phyloP scores from a whole-genome alignment of 2,113 vertebrate species.

The Ammodytes dubius region DNA sequence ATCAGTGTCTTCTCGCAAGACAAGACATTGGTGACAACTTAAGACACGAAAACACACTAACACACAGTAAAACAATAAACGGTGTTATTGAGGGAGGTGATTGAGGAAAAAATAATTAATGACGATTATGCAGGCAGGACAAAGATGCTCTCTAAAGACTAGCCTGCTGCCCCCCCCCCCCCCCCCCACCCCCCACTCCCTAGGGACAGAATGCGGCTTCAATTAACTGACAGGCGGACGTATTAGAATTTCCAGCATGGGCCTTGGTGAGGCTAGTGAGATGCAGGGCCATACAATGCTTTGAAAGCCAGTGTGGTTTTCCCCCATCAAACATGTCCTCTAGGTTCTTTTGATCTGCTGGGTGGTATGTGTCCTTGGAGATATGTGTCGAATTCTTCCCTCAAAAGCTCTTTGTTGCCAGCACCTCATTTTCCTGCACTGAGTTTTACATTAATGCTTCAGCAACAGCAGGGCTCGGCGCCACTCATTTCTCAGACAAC shows the following conservation, averaged over 20 bases:
- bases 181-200: background rate
- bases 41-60: slow-evolving; percentile 25
- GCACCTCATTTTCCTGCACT: slow-evolving; percentile 74
- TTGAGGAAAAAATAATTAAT: slow-evolving; percentile 77
- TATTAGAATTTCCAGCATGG: slow-evolving; percentile 77
- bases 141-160: slow-evolving; percentile 71
- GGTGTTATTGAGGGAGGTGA: slow-evolving; percentile 56
- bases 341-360: slow-evolving; percentile 79
- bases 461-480: slow-evolving; percentile 52
- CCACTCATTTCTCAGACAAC: slow-evolving; percentile 48
- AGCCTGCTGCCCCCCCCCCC: slow-evolving; percentile 44
- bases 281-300: slow-evolving; percentile 71
- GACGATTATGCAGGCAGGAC: slow-evolving; percentile 59
- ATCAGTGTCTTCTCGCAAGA: slow-evolving; percentile 64
- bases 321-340: slow-evolving; percentile 82
- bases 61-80: slow-evolving; percentile 59
- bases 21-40: slow-evolving; percentile 54
- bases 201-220: slow-evolving; percentile 68
- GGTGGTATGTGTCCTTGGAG: slow-evolving; percentile 85
- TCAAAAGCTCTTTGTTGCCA: slow-evolving; percentile 76
- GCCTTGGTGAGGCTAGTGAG: slow-evolving; percentile 66
- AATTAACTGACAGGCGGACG: slow-evolving; percentile 81
- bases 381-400: slow-evolving; percentile 76
- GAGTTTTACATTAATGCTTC: slow-evolving; percentile 46
- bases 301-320: slow-evolving; percentile 80